Evolutionary conservation across 1,140 invertebrate species (phyloP).

Genomic region (Yoshiicerus persimilis): DNA sequence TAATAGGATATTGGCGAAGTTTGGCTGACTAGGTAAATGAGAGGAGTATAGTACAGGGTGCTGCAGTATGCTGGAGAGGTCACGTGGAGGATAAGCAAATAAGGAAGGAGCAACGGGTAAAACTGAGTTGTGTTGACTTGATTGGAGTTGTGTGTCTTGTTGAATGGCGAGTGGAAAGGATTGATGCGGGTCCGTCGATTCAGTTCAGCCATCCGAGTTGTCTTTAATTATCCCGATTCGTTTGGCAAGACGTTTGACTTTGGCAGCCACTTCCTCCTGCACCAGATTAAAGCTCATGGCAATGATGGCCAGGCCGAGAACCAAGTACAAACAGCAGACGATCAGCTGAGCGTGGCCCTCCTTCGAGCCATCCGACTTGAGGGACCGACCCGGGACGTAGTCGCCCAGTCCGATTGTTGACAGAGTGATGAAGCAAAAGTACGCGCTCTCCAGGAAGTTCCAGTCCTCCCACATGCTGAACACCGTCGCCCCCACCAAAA

Average conservation of each 20-base stretch:
- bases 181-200: not conserved
- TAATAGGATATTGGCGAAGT: no score
- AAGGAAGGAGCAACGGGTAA: no score
- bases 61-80: not conserved
- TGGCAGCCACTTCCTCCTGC: conserved; percentile 81
- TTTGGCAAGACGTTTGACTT: conserved; percentile 68
- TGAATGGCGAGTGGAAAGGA: not conserved
- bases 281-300: conserved; percentile 91
- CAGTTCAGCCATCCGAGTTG: not conserved
- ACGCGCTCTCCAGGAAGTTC: conserved; percentile 78
- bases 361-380: conserved; percentile 62
- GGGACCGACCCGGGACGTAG: conserved; percentile 66
- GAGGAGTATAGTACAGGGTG: not conserved
- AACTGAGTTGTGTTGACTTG: not conserved
- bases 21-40: not conserved
- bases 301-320: conserved; percentile 83
- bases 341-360: conserved; percentile 68
- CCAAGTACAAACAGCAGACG: conserved; percentile 79
- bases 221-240: conserved; percentile 58
- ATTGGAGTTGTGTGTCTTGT: not conserved
- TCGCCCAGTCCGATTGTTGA: conserved; percentile 83
- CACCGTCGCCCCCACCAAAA: conserved; percentile 69
- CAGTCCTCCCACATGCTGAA: conserved; percentile 74
- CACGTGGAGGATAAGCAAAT: not conserved
- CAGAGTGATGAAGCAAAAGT: conserved; percentile 85